phyloP scores from a whole-genome alignment of 2,797 vertebrate genomes.

The Fringilla coelebs region DNA sequence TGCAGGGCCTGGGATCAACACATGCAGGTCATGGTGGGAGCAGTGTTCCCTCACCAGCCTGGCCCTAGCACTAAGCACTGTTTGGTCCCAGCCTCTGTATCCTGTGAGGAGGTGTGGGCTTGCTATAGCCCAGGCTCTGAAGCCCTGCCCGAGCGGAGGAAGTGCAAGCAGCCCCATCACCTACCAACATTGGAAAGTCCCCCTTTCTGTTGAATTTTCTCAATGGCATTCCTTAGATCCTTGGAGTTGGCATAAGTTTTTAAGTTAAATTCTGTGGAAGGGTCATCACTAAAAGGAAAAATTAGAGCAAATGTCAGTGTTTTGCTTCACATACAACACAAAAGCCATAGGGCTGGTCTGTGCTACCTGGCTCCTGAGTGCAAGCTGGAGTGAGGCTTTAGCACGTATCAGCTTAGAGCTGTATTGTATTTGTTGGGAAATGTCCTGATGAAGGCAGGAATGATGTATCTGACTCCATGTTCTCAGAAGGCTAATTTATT shows the following conservation, averaged over 20 bases:
- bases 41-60: background rate
- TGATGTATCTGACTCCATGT: background rate
- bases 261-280: constrained; percentile 90
- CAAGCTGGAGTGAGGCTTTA: background rate
- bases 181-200: constrained; percentile 94
- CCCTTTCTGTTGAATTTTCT: constrained; percentile 91
- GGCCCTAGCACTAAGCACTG: rapidly evolving
- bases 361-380: background rate
- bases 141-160: background rate
- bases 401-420: rapidly evolving
- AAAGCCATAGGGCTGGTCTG: background rate
- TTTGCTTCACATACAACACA: background rate
- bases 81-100: background rate
- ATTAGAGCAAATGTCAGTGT: background rate
- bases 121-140: background rate
- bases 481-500: background rate
- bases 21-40: background rate
- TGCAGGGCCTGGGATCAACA: rapidly evolving
- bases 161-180: constrained; percentile 42
- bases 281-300: constrained; percentile 82
- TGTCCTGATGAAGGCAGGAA: background rate
- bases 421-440: background rate
- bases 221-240: constrained; percentile 86
- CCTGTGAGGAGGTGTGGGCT: background rate
- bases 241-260: constrained; percentile 83